Conservation (phyloP, 2,888 invertebrate species). For the Parapristionchus giblindavisi region DNA sequence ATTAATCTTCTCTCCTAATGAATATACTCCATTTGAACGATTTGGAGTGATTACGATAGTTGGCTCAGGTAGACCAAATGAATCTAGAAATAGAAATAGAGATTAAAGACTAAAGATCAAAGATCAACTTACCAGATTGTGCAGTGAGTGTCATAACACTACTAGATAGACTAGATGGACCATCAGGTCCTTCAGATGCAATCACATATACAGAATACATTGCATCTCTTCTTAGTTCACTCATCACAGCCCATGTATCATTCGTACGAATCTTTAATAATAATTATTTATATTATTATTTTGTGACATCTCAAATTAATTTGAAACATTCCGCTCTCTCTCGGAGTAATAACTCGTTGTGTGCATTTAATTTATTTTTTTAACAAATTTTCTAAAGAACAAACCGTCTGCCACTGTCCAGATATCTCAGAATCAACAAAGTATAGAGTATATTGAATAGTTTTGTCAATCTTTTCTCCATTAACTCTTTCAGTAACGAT, state of each 20-base stretch:
- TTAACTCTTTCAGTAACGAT: slow-evolving; percentile 28
- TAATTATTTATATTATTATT: not conserved
- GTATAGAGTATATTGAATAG: slow-evolving; percentile 48
- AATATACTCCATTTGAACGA: slow-evolving; percentile 43
- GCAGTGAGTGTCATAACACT: slow-evolving; percentile 55
- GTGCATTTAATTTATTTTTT: too few relatives aligned
- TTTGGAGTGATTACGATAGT: slow-evolving; percentile 45
- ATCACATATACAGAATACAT: slow-evolving; percentile 53
- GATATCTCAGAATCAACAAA: slow-evolving; percentile 50
- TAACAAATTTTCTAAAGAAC: not conserved
- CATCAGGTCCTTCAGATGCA: slow-evolving; percentile 41
- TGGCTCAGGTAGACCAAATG: slow-evolving; percentile 54
- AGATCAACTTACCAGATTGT: slow-evolving; percentile 41
- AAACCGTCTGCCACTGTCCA: slow-evolving; percentile 47
- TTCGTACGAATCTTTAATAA: slow-evolving; percentile 41
- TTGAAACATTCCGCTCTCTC: too few relatives aligned
- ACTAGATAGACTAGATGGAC: slow-evolving; percentile 37
- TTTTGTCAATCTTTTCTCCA: slow-evolving; percentile 37
- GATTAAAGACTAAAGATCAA: not conserved
- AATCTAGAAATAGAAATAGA: slow-evolving; percentile 39
- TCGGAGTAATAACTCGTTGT: not conserved
- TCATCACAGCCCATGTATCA: slow-evolving; percentile 51
- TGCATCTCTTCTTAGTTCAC: slow-evolving; percentile 45
- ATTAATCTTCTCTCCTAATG: slow-evolving; percentile 44
- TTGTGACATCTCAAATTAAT: too few relatives aligned